Evolutionary conservation across 2,113 vertebrate genomes (phyloP), one percentile per base, ranked within the genome.

Genomic region (Procavia capensis): DNA sequence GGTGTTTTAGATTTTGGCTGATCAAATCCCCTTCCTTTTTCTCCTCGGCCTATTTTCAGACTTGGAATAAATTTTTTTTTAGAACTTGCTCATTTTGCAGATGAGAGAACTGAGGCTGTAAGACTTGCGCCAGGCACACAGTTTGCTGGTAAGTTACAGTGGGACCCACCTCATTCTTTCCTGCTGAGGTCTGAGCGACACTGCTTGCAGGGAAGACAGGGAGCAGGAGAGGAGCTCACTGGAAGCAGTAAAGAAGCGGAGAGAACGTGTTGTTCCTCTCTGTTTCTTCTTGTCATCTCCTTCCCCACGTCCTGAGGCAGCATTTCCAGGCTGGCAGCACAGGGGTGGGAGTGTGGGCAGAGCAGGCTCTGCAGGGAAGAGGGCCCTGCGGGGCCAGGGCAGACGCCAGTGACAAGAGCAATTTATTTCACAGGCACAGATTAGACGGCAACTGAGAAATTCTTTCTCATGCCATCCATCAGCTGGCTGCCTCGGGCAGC

Each of bases 361-460:
- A 41, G 81, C 64, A 72, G 89, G 24, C 88, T 97, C 93, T 81
- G 97, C 92, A 50, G 92, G 93, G 85, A 95, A 89, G 89, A 92
- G 80, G 85, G 85, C 41, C 95, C 95, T 95, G 95, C 95, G 63
- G 96, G 82, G 95, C 95, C 4, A 17, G 92, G 93, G 93, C 93
- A 95, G 98, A 97, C 95, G 90, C 89, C 93, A 91, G 59, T 94
- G 97, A 98, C 95, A 95, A 92, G 97, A 95, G 93, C 91, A 87
- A 98, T 97, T 98, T 97, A 95, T 97, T 97, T 97, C 85, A 93
- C 36, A 59, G 91, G 95, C 59, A 41, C 76, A 96, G 97, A 98
- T 97, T 97, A 97, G 96, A 96, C 5, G 74, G 96, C 95, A 95
- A 95, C 95, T 86, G 96, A 97, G 96, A 97, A 97, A 93, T 96